These are phyloP conservation scores for Anas bernieri DNA, from an alignment of 2,797 vertebrate genomes.

Conservation along the genomic window DNA sequence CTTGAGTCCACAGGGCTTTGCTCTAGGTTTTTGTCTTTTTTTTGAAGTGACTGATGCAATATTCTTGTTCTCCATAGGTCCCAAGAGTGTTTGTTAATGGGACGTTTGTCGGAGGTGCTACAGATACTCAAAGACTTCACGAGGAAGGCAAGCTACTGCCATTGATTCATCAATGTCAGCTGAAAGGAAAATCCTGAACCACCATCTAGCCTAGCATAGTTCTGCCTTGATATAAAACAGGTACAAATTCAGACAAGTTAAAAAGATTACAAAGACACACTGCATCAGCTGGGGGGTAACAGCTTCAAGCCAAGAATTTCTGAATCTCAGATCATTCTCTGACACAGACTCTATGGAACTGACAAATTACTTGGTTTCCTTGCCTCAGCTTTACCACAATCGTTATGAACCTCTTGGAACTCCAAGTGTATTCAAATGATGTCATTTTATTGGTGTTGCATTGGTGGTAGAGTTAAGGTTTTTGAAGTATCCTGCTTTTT, in stretches of 20 bases:
- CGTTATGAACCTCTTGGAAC: not conserved
- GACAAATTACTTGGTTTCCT: not conserved
- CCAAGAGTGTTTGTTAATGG: constrained; percentile 96
- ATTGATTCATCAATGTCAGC: constrained; percentile 86
- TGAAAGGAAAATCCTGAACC: constrained; percentile 4
- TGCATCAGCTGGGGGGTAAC: not conserved
- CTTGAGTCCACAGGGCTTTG: not conserved
- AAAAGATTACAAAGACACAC: not conserved
- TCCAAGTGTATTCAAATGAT: not conserved
- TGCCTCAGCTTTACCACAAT: not conserved
- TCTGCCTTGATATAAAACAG: not conserved
- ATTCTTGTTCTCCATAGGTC: constrained; percentile 81
- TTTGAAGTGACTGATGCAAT: not conserved
- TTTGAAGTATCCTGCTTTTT: not conserved
- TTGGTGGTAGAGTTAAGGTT: not conserved
- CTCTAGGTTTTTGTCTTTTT: not conserved
- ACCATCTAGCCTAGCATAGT: not conserved
- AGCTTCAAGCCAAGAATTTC: not conserved
- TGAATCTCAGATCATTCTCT: not conserved
- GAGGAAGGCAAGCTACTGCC: constrained; percentile 89
- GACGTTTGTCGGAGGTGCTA: constrained; percentile 91
- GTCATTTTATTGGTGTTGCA: not conserved
- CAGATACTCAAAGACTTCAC: constrained; percentile 88
- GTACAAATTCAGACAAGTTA: not conserved
- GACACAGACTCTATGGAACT: not conserved